A percentile compares a stretch with the other conserved stretches of the same genome.
Conservation (phyloP, 1,140 invertebrate genomes). For the Galendromus occidentalis region DNA sequence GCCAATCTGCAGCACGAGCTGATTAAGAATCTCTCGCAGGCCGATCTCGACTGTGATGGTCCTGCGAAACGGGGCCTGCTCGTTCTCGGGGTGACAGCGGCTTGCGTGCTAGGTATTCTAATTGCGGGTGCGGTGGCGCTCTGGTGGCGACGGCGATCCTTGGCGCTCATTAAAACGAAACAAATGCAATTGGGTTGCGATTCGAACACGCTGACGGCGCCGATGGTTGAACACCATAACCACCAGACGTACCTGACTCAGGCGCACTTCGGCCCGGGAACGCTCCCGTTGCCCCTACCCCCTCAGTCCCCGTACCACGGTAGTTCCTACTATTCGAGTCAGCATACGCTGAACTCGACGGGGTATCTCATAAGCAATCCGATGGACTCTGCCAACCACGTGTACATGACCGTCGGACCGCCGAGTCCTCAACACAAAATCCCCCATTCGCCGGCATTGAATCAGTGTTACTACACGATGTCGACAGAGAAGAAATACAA, state of each 20-base stretch:
- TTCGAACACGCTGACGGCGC: background rate
- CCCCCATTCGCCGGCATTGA: background rate
- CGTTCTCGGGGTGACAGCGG: background rate
- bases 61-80: background rate
- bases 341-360: constrained; percentile 6
- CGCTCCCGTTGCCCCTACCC: background rate
- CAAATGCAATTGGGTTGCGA: background rate
- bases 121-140: background rate
- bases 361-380: constrained; percentile 6
- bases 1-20: background rate
- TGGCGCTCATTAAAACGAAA: background rate
- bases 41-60: constrained; percentile 8
- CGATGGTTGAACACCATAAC: background rate
- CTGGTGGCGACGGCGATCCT: background rate
- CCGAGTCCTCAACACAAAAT: constrained; percentile 1
- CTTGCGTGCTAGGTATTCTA: constrained; percentile 6
- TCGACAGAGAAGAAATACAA: constrained; percentile 8
- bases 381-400: background rate
- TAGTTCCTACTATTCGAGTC: background rate
- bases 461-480: background rate
- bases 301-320: constrained; percentile 2
- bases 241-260: constrained; percentile 7
- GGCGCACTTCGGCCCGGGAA: background rate
- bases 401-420: constrained; percentile 3
- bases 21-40: background rate